Conservation (phyloP, 2,888 invertebrate species). For the Cristatella mucedo region DNA sequence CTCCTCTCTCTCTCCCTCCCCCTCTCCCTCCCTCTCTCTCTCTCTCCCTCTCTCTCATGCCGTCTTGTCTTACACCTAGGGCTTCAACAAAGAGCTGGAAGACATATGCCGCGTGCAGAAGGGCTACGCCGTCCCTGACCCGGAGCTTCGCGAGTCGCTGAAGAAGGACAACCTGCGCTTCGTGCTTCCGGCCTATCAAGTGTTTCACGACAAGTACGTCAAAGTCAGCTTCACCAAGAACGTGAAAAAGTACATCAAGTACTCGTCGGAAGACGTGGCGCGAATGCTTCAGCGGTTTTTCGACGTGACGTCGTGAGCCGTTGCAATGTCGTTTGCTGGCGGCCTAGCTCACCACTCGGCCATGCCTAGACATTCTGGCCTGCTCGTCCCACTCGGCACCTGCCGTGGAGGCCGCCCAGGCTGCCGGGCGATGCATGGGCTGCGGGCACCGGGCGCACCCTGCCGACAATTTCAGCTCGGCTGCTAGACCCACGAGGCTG, state of each 20-base stretch:
- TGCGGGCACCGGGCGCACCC: too few species aligned
- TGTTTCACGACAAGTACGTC: constrained; percentile 40
- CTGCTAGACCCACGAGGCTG: too few species aligned
- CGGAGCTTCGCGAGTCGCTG: constrained; percentile 67
- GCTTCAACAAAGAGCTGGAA: constrained; percentile 89
- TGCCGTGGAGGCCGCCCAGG: too few species aligned
- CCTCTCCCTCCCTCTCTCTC: too few species aligned
- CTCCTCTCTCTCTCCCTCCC: too few species aligned
- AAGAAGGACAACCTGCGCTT: constrained; percentile 77
- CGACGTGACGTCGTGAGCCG: constrained; percentile 59
- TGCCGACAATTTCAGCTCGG: too few species aligned
- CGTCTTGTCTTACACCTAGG: constrained; percentile 43
- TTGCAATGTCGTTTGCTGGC: too few species aligned
- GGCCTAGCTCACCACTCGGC: too few species aligned
- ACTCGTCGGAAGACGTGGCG: constrained; percentile 66
- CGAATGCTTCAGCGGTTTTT: constrained; percentile 74
- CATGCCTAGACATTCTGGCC: too few species aligned
- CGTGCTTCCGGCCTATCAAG: constrained; percentile 62
- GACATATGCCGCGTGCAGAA: constrained; percentile 68
- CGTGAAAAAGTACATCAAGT: constrained; percentile 79
- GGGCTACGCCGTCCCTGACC: constrained; percentile 80
- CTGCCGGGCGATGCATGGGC: too few species aligned
- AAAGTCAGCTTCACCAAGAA: constrained; percentile 73
- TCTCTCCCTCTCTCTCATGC: too few species aligned
- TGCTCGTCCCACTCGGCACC: too few species aligned